Evolutionary conservation across 1,140 invertebrate genomes (phyloP).

Genomic region (Dendrolimus kikuchii): DNA sequence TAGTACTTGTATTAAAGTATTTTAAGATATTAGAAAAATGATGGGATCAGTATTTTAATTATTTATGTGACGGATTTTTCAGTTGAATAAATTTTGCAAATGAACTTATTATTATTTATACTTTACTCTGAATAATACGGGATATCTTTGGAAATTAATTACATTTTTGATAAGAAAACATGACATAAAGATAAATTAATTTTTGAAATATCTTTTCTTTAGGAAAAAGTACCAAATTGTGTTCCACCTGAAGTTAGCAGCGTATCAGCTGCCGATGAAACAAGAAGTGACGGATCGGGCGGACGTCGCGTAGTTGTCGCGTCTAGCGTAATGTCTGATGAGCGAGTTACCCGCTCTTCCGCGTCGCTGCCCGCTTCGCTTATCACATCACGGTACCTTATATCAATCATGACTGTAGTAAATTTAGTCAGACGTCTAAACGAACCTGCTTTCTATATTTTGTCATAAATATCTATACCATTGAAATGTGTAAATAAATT

Average conservation of each 20-base stretch:
- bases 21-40: too few species aligned
- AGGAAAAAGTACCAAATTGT: slow-evolving; percentile 47
- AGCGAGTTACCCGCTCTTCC: slow-evolving; percentile 61
- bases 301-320: slow-evolving; percentile 71
- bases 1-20: too few species aligned
- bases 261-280: slow-evolving; percentile 53
- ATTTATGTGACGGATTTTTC: too few species aligned
- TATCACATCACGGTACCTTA: slow-evolving; percentile 23
- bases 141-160: too few species aligned
- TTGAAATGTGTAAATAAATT: slow-evolving; percentile 11
- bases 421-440: slow-evolving; percentile 6
- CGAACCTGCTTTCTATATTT: slow-evolving; percentile 5
- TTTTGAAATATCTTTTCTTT: slow-evolving; percentile 5
- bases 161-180: too few species aligned
- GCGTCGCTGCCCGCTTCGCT: slow-evolving; percentile 25
- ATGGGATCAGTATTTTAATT: too few species aligned
- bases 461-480: slow-evolving; percentile 6
- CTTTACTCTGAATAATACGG: too few species aligned
- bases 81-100: too few species aligned
- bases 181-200: too few species aligned
- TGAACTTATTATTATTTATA: too few species aligned
- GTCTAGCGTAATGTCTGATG: slow-evolving; percentile 76
- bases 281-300: slow-evolving; percentile 48
- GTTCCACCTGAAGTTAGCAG: slow-evolving; percentile 51
- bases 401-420: slow-evolving; percentile 8